Evolutionary conservation across 2,888 invertebrate species (phyloP), one percentile per base, ranked within the genome.

Genomic region (Mesorhabditis sp.): DNA sequence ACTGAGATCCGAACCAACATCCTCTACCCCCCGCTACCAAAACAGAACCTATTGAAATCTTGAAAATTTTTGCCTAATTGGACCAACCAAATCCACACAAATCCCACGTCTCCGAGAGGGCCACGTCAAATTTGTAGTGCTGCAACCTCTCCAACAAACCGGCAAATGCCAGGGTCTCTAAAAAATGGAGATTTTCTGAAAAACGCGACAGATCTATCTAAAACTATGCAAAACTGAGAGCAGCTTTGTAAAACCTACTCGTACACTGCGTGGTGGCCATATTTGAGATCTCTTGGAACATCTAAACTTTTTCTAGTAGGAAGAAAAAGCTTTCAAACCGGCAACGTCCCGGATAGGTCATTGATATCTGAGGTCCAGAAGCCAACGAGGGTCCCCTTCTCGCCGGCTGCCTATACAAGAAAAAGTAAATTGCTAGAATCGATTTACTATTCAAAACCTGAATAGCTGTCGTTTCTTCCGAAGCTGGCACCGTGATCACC

Each of bases 391-490:
- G 58, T 50, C 58, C 10, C 58, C n/a, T 50, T 50, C 58, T 50
- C 58, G 2, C 58, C 58, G 58, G 58, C 58, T 13, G 7, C 58
- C 58, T 50, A n/a, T 10, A 28, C 1, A 28, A 28, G 28, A 28
- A 28, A 28, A 28, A 28, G 1, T 28, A 28, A 28, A 28, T 28
- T 28, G 28, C 28, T 28, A 28, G 28, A 28, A 28, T 28, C 28
- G 28, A 28, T 28, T 28, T 28, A 28, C 28, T 28, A 28, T 28
- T 50, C 58, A 10, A 50, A 50, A 50, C 58, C 58, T 50, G 58
- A 50, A 50, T 50, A 50, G 58, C 58, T 10, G n/a, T 50, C 58
- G 58, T 50, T 50, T 50, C 58, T n/a, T 50, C 58, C 58, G 58
- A 50, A n/a, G 58, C 58, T 10, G 58, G 58, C 58, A 50, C 58